Base-by-base conservation (phyloP, 2,113 vertebrate genomes). In the Astur gentilis region DNA sequence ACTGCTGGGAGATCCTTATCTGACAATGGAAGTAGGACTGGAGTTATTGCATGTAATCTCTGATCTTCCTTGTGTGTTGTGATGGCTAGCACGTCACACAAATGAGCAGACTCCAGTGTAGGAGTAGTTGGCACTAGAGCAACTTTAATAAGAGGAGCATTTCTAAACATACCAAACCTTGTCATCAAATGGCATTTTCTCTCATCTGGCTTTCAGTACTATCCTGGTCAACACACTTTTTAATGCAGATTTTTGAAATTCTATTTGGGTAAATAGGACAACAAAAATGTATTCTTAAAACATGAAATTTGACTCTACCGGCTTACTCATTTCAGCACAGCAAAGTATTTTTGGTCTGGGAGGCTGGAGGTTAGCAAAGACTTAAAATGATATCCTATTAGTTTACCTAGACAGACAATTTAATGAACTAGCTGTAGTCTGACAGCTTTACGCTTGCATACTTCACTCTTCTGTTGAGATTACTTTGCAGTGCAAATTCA, bases 91-190 rank as follows among this genome's bases (percentile, higher is more conserved):
- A 13, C 60, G 86, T 64, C 92, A 87, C 83, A 94, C 69, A 89
- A 94, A 95, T 26, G 42, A 88, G 42, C 60, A 96, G 84, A 71
- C 71, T 94, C 34, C 70, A 54, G 60, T 10, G 90, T 58, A 90
- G 97, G 79, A 94, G 96, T 75, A 66, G 58, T 2, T 90, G 92
- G 85, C 88, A 83, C 76, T 42, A 42, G 18, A 81, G 47, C 64
- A 92, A 84, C 80, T 90, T 93, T 42, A 96, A 83, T 95, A 83
- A 94, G 70, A 86, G 55, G 6, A 79, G n/a, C 58, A 79, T 76
- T 90, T 91, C 86, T 86, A 91, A 92, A 87, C 55, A 78, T 71
- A 75, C 42, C 34, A 75, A 93, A n/a, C 80, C 60, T 89, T 77
- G 75, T 90, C 32, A 95, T 60, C 80, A 90, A 92, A 90, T 52